Base-by-base conservation (phyloP, 1,140 invertebrate genomes). In the Diplogasteroides magnus region DNA sequence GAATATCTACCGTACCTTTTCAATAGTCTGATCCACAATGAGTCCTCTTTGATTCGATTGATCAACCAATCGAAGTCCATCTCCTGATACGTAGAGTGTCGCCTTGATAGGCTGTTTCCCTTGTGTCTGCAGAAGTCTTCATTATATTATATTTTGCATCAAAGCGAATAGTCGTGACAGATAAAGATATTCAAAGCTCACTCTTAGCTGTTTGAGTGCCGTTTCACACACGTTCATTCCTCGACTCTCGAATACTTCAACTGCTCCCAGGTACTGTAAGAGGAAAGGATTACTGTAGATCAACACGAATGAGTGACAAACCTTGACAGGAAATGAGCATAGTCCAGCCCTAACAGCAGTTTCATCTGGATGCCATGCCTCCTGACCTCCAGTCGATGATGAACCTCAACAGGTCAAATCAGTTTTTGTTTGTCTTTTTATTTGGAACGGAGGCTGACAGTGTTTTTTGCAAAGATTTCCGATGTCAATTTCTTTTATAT, bases 161-260 rank as follows among this genome's bases (percentile, higher is more conserved):
- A n/a, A n/a, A n/a, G n/a, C n/a, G n/a, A n/a, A n/a, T n/a, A n/a
- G n/a, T n/a, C n/a, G n/a, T n/a, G n/a, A n/a, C n/a, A n/a, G n/a
- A n/a, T n/a, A n/a, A 61, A 14, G 64, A 1, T 76, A 23, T 29
- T 57, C 15, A 58, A 59, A 48, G 27, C 61, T 19, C 28, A 81
- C 81, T 55, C 85, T 83, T 1, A 87, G 77, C 29, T 81, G 91
- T 88, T 96, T 97, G 48, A 98, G 87, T 26, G 96, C 96, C 85
- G 97, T 94, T 85, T 99, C 97, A 86, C 97, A 99, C 48, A 98
- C 93, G 85, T 96, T 92, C 94, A 98, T 98, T 25, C 97, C 96
- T 79, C 96, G 88, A 0, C 94, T 98, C 85, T 98, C 96, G 84
- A 94, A 98, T 1, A 99, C 97, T 86, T 99, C 96, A 0, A 97